Evolutionary conservation across 1,140 invertebrate species (phyloP), one percentile per base, ranked within the genome.

Genomic region (Bombus ignitus): DNA sequence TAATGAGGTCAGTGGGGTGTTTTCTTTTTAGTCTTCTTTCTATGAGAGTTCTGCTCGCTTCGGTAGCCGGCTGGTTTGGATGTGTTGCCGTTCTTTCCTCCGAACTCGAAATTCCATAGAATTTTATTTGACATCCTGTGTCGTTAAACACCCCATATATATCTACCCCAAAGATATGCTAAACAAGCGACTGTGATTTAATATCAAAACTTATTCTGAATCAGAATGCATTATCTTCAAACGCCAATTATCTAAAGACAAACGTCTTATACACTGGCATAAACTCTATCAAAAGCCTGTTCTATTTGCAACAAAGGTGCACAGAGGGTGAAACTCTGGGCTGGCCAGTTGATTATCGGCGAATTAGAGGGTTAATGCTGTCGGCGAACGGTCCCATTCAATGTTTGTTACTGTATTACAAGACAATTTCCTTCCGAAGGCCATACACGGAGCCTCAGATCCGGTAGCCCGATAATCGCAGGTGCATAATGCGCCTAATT

Each of bases 401-500:
- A 76, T 70, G 85, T 82, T 81, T 85, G 83, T 81, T 86, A 83
- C 73, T 57, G 66, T 62, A 37, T 76, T 74, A 77, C 57, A 83
- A 86, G 85, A 86, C 85, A 77, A 75, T 86, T 83, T 72, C 85
- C 74, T 83, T 86, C 47, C 39, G 66, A 70, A 57, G 28, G 28
- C 39, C 66, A 32, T 70, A 53, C 71, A 66, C 57, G 73, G 75
- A 84, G 68, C 76, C 86, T 86, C 77, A 85, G 86, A 89, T 91
- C 68, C 88, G 79, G 86, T 76, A 77, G 89, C 80, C 81, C 78
- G 86, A 91, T 91, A 91, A 91, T 91, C 85, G 81, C 86, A 81
- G 81, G 79, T 82, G 90, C 88, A 91, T 91, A 91, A 91, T 91
- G 83, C 78, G 84, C 82, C 85, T 91, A 91, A 91, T 91, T 91